A percentile compares a stretch with the other conserved stretches of the same genome.
phyloP scores from a whole-genome alignment of 2,113 vertebrate genomes.

The Datnioides undecimradiatus region DNA sequence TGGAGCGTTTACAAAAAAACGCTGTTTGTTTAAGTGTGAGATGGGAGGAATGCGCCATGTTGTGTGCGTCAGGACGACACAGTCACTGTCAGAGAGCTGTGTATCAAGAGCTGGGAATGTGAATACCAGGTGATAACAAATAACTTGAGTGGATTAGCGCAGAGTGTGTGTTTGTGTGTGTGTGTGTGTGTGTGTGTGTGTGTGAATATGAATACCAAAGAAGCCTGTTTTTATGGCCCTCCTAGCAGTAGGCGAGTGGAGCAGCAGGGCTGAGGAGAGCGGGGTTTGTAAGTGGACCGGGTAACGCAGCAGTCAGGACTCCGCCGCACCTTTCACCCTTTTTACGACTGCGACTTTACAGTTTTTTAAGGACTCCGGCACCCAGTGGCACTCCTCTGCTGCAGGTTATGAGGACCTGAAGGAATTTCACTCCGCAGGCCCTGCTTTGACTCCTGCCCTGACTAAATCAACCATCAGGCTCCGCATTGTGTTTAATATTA shows the following conservation, averaged over 20 bases:
- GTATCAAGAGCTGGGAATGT: too few relatives aligned
- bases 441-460: not conserved
- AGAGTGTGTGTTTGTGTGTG: not conserved
- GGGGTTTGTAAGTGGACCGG: conserved; percentile 8
- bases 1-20: conserved; percentile 30
- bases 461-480: not conserved
- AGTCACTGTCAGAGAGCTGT: too few relatives aligned
- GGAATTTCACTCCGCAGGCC: not conserved
- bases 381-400: conserved; percentile 2
- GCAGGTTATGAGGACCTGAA: not conserved
- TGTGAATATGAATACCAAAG: not conserved
- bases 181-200: not conserved
- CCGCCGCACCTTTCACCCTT: conserved; percentile 5
- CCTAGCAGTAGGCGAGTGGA: conserved; percentile 46
- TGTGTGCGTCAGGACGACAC: not conserved
- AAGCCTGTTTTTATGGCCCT: conserved; percentile 47
- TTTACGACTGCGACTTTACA: conserved; percentile 41
- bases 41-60: conserved; percentile 10
- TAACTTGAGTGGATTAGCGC: not conserved
- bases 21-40: conserved; percentile 35
- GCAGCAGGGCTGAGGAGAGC: conserved; percentile 14
- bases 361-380: conserved; percentile 30
- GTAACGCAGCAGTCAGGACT: conserved; percentile 37
- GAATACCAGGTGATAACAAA: conserved; percentile 8
- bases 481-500: too few relatives aligned